Base-by-base conservation (phyloP, 2,797 vertebrate species). In the Myioborus melanocephalus region DNA sequence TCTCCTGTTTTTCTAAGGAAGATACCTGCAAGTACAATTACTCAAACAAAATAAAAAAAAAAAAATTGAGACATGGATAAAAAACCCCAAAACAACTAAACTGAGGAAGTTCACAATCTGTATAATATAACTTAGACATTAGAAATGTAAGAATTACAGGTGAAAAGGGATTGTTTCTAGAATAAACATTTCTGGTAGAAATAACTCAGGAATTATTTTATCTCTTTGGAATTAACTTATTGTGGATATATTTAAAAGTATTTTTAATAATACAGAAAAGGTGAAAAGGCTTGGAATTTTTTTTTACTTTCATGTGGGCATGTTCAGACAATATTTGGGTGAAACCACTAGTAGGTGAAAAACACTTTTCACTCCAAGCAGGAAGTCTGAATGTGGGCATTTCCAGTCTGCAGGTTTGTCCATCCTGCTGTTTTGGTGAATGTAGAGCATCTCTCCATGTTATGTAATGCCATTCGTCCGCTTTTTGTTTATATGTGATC, bases 1-100 rank as follows among this genome's bases (percentile, higher is more conserved):
- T 76, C 35, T 81, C 16, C 43, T 50, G 10, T 80, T 87, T 92
- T 87, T 87, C 69, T 75, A 61, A 60, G 69, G 35, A 66, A 87
- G 87, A 63, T 60, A 71, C 8, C 21, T 65, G 37, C 19, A 84
- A 82, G 37, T n/a, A 35, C 82, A 71, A 37, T 52, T 63, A 34
- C 53, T 77, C 35, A 47, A 77, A 37, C 12, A 22, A n/a, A 47
- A 43, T 11, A 66, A 37, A 56, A 23, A 47, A 35, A 22, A 63
- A 14, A 49, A 22, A 43, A 11, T 13, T 14, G 14, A 77, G 9
- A 47, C 13, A 53, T 16, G n/a, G 22, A 16, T 35, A 12, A n/a
- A 71, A 61, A 17, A 6, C 0, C 5, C 7, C 23, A 8, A 39
- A 14, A 3, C 9, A 39, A 57, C 4, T 37, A 44, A 57, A 32